Evolutionary conservation across 2,888 invertebrate species (phyloP).

Genomic region (Pseudanteris insignis): DNA sequence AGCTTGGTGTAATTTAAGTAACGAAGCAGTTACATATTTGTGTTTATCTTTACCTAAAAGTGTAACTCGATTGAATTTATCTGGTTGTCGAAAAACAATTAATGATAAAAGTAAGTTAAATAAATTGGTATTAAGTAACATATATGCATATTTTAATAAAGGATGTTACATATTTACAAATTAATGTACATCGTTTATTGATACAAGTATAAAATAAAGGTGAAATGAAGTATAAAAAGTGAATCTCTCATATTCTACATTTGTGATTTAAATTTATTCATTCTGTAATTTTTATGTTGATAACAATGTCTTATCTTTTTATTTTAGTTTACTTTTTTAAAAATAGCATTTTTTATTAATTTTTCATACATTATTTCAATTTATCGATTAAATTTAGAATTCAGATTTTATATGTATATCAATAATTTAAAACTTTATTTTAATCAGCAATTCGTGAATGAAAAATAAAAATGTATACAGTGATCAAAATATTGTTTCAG

Average conservation of each 20-base stretch:
- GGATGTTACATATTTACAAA: conserved; percentile 3
- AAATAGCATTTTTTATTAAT: too few relatives aligned
- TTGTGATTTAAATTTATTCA: too few relatives aligned
- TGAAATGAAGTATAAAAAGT: too few relatives aligned
- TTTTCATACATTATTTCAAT: too few relatives aligned
- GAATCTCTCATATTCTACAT: too few relatives aligned
- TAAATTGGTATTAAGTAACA: conserved; percentile 8
- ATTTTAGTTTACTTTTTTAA: background rate
- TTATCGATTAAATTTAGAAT: too few relatives aligned
- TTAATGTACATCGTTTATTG: too few relatives aligned
- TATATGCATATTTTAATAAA: background rate
- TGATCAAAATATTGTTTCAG: conserved; percentile 67
- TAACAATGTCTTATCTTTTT: background rate
- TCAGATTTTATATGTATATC: too few relatives aligned
- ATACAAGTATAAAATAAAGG: too few relatives aligned
- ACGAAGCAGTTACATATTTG: conserved; percentile 71
- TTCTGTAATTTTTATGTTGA: too few relatives aligned
- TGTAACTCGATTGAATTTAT: conserved; percentile 80
- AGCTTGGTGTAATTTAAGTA: conserved; percentile 80
- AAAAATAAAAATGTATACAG: background rate
- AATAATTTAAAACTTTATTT: too few relatives aligned
- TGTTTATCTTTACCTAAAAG: conserved; percentile 73
- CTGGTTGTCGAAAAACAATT: conserved; percentile 82
- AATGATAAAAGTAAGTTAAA: conserved; percentile 76
- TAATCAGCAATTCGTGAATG: too few relatives aligned